These are phyloP conservation scores for Planococcus citri DNA, from an alignment of 1,140 invertebrate genomes.

Conservation along the genomic window DNA sequence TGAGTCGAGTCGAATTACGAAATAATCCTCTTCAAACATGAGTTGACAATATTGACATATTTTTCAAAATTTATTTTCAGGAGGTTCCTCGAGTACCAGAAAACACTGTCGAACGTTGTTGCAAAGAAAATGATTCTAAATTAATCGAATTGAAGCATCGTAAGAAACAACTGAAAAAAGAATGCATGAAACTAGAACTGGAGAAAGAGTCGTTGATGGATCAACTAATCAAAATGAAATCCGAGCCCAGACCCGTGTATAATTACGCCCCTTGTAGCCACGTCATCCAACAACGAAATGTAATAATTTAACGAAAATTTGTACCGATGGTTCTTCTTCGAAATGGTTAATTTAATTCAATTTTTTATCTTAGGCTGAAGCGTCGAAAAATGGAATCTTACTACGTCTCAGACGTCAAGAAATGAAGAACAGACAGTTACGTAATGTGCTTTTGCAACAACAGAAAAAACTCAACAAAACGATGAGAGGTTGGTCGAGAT, in stretches of 20 bases:
- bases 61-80: background rate
- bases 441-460: background rate
- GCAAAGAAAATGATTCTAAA: background rate
- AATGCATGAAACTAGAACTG: background rate
- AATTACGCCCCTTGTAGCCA: background rate
- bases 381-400: slow-evolving; percentile 1
- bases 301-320: background rate
- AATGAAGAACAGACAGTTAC: background rate
- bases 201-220: background rate
- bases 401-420: slow-evolving; percentile 4
- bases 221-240: slow-evolving; percentile 6
- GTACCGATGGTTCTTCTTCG: background rate
- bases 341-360: background rate
- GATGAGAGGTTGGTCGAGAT: background rate
- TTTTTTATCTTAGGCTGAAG: background rate
- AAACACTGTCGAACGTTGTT: background rate
- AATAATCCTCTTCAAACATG: no score
- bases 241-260: background rate
- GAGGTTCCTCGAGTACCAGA: background rate
- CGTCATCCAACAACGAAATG: background rate
- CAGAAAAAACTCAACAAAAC: background rate
- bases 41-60: no score
- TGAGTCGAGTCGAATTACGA: background rate
- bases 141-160: background rate
- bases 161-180: slow-evolving; percentile 10